Evolutionary conservation across 2,888 invertebrate genomes (phyloP).

Genomic region (Iphiclides podalirius): DNA sequence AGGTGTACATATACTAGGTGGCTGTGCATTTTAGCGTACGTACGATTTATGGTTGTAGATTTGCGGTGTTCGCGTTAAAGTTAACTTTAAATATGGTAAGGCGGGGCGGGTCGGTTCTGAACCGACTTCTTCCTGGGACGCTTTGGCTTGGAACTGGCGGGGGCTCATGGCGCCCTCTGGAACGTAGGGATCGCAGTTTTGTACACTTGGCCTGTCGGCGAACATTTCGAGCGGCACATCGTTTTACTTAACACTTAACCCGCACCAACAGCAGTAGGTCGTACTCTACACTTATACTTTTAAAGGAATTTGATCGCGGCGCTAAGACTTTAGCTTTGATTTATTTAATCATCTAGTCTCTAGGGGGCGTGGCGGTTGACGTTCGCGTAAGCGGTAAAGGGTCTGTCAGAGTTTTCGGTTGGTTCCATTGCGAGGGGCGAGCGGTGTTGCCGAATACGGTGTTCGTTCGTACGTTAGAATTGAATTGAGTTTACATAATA

Average conservation of each 20-base stretch:
- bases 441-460: background rate
- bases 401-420: slow-evolving; percentile 9
- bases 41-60: background rate
- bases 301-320: background rate
- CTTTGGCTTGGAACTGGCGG: background rate
- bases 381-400: slow-evolving; percentile 8
- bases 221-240: background rate
- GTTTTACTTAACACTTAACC: background rate
- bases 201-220: background rate
- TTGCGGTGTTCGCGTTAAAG: too few relatives aligned
- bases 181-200: background rate
- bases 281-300: background rate
- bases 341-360: background rate
- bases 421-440: background rate
- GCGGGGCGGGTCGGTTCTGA: background rate
- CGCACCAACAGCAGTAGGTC: background rate
- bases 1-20: slow-evolving; percentile 1
- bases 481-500: too few relatives aligned
- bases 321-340: background rate
- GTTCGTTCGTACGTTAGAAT: background rate
- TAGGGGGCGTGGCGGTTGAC: background rate
- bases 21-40: background rate
- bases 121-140: background rate
- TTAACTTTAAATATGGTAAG: too few relatives aligned
- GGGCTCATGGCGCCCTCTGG: background rate